Evolutionary conservation across 2,113 vertebrate genomes (phyloP).

Genomic region (Pseudorectes ferrugineus): DNA sequence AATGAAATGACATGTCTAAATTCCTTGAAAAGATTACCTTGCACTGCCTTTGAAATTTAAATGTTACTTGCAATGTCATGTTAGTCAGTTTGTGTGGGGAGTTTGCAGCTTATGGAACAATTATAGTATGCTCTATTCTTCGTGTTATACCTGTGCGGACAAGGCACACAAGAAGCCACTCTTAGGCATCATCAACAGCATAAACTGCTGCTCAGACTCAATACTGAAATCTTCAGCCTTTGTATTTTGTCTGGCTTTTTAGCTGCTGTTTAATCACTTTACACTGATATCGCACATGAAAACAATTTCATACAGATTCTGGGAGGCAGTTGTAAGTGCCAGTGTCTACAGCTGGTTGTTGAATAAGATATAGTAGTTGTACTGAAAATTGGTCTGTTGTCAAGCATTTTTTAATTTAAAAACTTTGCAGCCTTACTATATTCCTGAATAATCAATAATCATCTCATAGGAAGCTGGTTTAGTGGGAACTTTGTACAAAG

Average conservation of each 20-base stretch:
- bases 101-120: not conserved
- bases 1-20: not conserved
- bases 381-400: not conserved
- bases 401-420: not conserved
- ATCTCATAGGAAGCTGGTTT: not conserved
- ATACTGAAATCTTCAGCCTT: not conserved
- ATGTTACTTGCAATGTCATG: not conserved
- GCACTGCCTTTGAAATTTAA: not conserved
- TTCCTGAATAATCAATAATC: not conserved
- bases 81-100: not conserved
- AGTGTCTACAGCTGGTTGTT: not conserved
- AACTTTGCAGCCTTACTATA: not conserved
- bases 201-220: not conserved
- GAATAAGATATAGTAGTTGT: not conserved
- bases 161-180: not conserved
- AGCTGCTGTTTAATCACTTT: not conserved
- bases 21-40: not conserved
- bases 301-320: not conserved
- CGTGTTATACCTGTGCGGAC: not conserved
- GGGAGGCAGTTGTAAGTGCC: not conserved
- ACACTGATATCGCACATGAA: not conserved
- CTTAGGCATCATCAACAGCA: not conserved
- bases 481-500: not conserved
- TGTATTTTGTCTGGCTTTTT: not conserved
- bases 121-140: accelerated